phyloP scores from a whole-genome alignment of 2,888 invertebrate genomes.

The Volucella zonaria region DNA sequence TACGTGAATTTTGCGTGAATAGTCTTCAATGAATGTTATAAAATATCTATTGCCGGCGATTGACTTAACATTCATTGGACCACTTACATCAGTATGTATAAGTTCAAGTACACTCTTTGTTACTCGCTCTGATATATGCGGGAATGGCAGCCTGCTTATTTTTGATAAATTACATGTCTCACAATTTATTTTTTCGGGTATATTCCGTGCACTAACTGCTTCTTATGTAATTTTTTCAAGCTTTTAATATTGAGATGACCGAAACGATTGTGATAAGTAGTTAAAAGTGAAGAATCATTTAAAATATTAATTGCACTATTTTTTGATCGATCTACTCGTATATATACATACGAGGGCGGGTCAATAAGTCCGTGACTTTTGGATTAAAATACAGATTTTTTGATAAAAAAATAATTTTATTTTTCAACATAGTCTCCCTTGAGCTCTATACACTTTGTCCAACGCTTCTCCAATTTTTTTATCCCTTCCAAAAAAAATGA shows the following conservation, averaged over 20 bases:
- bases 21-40: neutral
- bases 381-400: too few relatives aligned
- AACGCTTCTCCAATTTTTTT: too few relatives aligned
- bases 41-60: too few relatives aligned
- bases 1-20: neutral
- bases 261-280: neutral
- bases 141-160: neutral
- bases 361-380: too few relatives aligned
- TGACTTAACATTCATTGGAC: constrained; percentile 2
- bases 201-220: constrained; percentile 6
- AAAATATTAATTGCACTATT: neutral
- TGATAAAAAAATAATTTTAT: too few relatives aligned
- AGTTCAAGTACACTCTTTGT: neutral
- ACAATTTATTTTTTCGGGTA: constrained; percentile 6
- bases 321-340: constrained; percentile 2
- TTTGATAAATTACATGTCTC: constrained; percentile 25
- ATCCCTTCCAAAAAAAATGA: too few relatives aligned
- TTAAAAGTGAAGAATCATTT: neutral
- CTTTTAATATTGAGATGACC: too few relatives aligned
- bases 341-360: too few relatives aligned
- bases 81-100: neutral
- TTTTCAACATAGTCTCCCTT: too few relatives aligned
- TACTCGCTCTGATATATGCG: neutral
- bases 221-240: too few relatives aligned
- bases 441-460: too few relatives aligned